These are phyloP conservation scores for Patella pellucida DNA, from an alignment of 2,888 invertebrate genomes.

Conservation along the genomic window DNA sequence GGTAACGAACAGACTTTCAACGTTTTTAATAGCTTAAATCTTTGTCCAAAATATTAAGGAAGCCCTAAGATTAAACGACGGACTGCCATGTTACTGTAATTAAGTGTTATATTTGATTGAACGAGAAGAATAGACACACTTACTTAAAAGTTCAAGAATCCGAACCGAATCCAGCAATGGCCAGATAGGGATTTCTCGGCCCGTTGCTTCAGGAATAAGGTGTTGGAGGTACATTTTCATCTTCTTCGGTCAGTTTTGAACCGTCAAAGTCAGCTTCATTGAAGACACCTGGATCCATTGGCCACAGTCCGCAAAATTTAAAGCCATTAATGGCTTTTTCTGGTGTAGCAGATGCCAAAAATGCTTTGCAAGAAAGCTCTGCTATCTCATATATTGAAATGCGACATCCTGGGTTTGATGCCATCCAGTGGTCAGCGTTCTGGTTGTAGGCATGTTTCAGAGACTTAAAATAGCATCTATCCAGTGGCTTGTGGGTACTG, in stretches of 20 bases:
- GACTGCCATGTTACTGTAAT: no score
- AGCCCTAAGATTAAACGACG: no score
- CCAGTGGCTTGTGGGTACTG: slow-evolving; percentile 60
- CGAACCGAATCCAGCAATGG: no score
- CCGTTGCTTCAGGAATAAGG: no score
- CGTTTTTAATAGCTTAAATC: no score
- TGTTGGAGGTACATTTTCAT: slow-evolving; percentile 18
- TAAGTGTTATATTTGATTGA: no score
- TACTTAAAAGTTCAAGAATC: no score
- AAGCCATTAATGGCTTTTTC: slow-evolving; percentile 36
- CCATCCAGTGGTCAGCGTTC: slow-evolving; percentile 40
- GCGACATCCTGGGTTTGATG: slow-evolving; percentile 33
- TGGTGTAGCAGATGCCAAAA: slow-evolving; percentile 31
- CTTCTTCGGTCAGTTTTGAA: slow-evolving; percentile 10
- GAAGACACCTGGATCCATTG: slow-evolving; percentile 14
- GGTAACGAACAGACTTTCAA: no score
- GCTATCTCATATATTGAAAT: slow-evolving; percentile 38
- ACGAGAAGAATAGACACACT: no score
- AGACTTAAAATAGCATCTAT: slow-evolving; percentile 43
- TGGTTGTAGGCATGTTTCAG: slow-evolving; percentile 42
- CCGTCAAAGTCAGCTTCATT: slow-evolving; percentile 3
- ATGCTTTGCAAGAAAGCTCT: slow-evolving; percentile 39
- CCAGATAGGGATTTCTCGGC: no score
- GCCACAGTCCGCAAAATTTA: slow-evolving; percentile 21
- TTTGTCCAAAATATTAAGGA: no score